phyloP scores from a whole-genome alignment of 2,113 vertebrate genomes.

The Zosterops japonicus region DNA sequence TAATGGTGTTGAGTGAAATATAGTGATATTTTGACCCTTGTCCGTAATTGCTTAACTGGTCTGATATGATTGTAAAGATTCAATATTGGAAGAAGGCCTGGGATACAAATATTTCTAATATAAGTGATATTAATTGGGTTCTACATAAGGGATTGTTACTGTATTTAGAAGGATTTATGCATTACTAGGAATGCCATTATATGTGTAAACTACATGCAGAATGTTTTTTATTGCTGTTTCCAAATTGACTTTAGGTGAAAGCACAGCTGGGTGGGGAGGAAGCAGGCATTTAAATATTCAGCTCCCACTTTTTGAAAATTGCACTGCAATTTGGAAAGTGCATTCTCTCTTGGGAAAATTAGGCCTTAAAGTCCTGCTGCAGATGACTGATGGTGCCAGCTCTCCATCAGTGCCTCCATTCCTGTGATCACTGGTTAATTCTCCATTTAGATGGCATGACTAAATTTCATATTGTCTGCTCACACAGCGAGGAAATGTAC shows the following conservation, averaged over 20 bases:
- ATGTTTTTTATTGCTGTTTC: slow-evolving; percentile 30
- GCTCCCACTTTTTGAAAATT: slow-evolving; percentile 68
- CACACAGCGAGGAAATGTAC: slow-evolving; percentile 32
- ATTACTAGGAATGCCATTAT: slow-evolving; percentile 14
- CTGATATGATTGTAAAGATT: not conserved
- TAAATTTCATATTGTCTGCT: slow-evolving; percentile 58
- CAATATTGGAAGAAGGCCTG: not conserved
- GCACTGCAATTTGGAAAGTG: slow-evolving; percentile 69
- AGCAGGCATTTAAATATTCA: slow-evolving; percentile 63
- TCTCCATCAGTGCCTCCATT: slow-evolving; percentile 54
- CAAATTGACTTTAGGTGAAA: slow-evolving; percentile 53
- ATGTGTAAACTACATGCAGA: slow-evolving; percentile 34
- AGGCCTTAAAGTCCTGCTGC: slow-evolving; percentile 67
- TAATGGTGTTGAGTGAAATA: not conserved
- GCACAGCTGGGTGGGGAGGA: slow-evolving; percentile 47
- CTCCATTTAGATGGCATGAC: slow-evolving; percentile 51
- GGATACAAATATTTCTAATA: not conserved
- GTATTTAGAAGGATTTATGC: not conserved
- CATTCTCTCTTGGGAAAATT: slow-evolving; percentile 68
- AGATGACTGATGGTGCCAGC: slow-evolving; percentile 59
- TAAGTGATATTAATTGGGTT: not conserved
- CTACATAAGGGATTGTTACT: not conserved
- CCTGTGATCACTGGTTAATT: slow-evolving; percentile 63
- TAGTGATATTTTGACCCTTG: not conserved
- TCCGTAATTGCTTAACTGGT: not conserved